A percentile compares a stretch with the other conserved stretches of the same genome.
Evolutionary conservation across 2,113 vertebrate genomes (phyloP).

Genomic region (Tachysurus fulvidraco): DNA sequence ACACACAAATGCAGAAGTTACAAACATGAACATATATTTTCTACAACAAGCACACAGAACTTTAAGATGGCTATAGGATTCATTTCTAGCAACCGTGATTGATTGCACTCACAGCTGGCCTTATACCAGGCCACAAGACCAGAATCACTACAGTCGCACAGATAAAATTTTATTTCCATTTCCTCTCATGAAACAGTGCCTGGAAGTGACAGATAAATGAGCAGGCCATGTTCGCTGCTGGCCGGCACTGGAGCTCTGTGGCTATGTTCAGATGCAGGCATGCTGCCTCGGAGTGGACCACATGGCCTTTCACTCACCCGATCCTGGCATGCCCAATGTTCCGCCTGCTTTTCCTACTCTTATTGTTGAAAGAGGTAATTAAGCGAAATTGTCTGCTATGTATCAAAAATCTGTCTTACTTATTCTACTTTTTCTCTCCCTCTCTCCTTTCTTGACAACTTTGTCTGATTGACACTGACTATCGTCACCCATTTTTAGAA

Average conservation of each 20-base stretch:
- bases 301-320: constrained; percentile 44
- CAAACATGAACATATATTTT: constrained; percentile 14
- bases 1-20: neutral
- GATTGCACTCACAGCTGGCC: constrained; percentile 31
- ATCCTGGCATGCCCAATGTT: constrained; percentile 49
- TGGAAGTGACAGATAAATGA: constrained; percentile 45
- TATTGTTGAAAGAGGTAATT: constrained; percentile 58
- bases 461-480: constrained; percentile 7
- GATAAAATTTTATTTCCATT: constrained; percentile 43
- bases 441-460: constrained; percentile 8
- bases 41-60: neutral
- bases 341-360: constrained; percentile 48
- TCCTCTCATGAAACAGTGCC: constrained; percentile 32
- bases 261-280: constrained; percentile 35
- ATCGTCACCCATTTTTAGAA: neutral
- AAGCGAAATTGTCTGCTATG: constrained; percentile 50
- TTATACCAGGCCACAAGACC: constrained; percentile 33
- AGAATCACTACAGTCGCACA: constrained; percentile 23
- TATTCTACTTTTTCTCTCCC: constrained; percentile 11
- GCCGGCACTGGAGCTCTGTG: constrained; percentile 18
- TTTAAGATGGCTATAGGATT: neutral
- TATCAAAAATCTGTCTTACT: constrained; percentile 43
- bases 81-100: neutral
- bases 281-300: constrained; percentile 30
- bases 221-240: constrained; percentile 26